phyloP scores from a whole-genome alignment of 2,888 invertebrate genomes.

The Pristionchus fissidentatus region DNA sequence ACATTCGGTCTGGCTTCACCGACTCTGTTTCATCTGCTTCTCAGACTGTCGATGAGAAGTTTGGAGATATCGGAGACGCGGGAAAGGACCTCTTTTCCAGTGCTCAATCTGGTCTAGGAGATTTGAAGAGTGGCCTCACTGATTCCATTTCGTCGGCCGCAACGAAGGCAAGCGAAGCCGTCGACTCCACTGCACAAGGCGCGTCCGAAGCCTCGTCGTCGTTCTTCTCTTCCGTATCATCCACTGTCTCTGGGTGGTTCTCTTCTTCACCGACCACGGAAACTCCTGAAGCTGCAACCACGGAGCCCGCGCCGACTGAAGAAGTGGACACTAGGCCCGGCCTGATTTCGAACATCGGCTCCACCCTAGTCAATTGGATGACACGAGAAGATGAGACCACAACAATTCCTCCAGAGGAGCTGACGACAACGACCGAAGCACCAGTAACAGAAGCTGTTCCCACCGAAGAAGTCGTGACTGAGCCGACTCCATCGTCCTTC shows the following conservation, averaged over 20 bases:
- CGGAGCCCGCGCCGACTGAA: background rate
- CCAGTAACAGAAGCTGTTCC: background rate
- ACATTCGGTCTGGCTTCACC: background rate
- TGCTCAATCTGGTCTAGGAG: background rate
- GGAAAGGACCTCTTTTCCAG: background rate
- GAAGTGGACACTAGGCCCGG: background rate
- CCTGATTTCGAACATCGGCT: slow-evolving; percentile 3
- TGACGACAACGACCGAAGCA: background rate
- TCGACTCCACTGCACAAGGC: slow-evolving; percentile 15
- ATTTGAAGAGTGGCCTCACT: background rate
- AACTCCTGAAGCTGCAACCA: background rate
- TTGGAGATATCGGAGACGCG: background rate
- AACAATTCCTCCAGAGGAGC: background rate
- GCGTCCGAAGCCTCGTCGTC: background rate
- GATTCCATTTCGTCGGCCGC: background rate
- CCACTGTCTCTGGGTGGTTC: background rate
- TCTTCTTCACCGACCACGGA: background rate
- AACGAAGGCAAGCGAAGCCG: background rate
- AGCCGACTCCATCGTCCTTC: background rate
- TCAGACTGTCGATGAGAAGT: background rate
- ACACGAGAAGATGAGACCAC: background rate
- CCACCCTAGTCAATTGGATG: slow-evolving; percentile 21
- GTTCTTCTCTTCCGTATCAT: slow-evolving; percentile 2
- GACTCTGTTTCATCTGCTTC: background rate
- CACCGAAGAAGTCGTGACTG: background rate